These are phyloP conservation scores for Caracal caracal DNA, from an alignment of 2,113 vertebrate genomes.

Conservation along the genomic window DNA sequence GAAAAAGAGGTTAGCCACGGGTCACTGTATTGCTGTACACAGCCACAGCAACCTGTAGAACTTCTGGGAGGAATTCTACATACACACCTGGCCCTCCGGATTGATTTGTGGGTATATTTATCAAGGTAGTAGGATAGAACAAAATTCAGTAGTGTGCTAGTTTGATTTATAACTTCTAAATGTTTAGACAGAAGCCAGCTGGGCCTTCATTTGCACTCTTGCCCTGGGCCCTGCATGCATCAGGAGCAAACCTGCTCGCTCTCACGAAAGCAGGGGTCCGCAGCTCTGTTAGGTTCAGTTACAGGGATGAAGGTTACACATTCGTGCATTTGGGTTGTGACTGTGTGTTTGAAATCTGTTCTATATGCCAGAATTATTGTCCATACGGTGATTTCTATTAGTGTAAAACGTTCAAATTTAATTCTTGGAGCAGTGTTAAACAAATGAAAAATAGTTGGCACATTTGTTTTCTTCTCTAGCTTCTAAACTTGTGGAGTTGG, in stretches of 20 bases:
- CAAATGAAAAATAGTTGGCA: background rate
- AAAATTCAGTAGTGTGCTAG: background rate
- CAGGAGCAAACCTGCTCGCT: background rate
- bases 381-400: background rate
- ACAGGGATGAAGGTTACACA: background rate
- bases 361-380: background rate
- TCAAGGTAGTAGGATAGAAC: background rate
- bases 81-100: background rate
- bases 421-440: background rate
- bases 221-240: background rate
- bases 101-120: background rate
- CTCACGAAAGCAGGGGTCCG: background rate
- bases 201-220: background rate
- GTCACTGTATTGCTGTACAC: accelerated
- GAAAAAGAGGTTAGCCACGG: accelerated
- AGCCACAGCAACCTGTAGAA: accelerated
- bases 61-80: too few relatives aligned
- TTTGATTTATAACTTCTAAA: background rate
- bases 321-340: background rate
- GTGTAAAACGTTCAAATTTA: background rate
- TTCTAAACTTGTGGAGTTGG: background rate
- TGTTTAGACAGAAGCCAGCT: background rate
- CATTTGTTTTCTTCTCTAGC: background rate
- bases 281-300: background rate
- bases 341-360: background rate